Percentiles rank a stretch among this genome's conserved stretches.
These are phyloP conservation scores for Hoplias malabaricus DNA, from an alignment of 2,113 vertebrate genomes.

Conservation along the genomic window DNA sequence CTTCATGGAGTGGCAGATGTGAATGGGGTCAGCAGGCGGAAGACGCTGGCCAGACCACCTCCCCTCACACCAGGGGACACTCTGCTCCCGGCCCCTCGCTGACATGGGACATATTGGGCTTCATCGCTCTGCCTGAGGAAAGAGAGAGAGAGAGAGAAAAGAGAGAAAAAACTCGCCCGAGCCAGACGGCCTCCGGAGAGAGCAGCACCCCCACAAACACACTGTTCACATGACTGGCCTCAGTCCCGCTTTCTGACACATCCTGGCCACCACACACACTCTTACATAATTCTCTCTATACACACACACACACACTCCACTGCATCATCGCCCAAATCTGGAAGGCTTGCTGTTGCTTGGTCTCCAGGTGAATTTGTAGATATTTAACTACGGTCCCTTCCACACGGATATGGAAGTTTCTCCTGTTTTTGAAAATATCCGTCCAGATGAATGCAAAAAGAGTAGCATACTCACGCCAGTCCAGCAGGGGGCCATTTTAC, in stretches of 20 bases:
- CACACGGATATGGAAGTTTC: too few species aligned
- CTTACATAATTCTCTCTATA: slow-evolving; percentile 9
- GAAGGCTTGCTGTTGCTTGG: too few species aligned
- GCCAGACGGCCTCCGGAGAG: neutral
- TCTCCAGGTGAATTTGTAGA: too few species aligned
- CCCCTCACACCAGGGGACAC: neutral
- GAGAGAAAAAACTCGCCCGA: neutral
- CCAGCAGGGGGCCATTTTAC: too few species aligned
- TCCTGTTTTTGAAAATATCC: too few species aligned
- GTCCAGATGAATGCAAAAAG: too few species aligned
- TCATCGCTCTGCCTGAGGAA: slow-evolving; percentile 15
- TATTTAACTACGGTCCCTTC: too few species aligned
- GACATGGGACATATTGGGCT: slow-evolving; percentile 27
- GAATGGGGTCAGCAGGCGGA: slow-evolving; percentile 18
- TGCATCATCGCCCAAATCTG: neutral
- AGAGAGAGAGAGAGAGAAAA: neutral
- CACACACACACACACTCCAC: neutral
- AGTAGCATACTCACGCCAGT: too few species aligned
- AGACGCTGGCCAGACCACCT: slow-evolving; percentile 17
- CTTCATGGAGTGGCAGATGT: slow-evolving; percentile 30
- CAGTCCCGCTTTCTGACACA: neutral
- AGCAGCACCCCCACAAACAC: neutral
- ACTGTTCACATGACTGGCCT: neutral
- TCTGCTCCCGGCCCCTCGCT: neutral
- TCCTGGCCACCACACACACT: neutral